These are phyloP conservation scores for Fistularia tabacaria DNA, from an alignment of 2,797 vertebrate species.

Conservation along the genomic window DNA sequence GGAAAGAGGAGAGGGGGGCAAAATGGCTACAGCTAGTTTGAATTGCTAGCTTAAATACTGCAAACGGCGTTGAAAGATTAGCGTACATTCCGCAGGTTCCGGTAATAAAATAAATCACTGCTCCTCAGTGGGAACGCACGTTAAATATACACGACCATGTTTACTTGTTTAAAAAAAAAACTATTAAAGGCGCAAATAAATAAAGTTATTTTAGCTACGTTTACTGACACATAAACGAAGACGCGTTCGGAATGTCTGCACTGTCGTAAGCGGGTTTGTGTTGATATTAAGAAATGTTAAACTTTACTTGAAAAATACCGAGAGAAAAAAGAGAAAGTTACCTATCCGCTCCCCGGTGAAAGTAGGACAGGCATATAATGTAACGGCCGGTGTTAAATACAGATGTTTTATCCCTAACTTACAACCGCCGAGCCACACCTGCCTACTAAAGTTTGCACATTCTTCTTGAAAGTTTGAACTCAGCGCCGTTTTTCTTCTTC, in stretches of 20 bases:
- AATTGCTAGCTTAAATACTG: no score
- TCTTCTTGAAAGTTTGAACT: conserved; percentile 63
- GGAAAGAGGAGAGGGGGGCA: no score
- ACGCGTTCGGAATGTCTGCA: not conserved
- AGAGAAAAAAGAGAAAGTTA: conserved; percentile 5
- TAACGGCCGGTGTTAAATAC: not conserved
- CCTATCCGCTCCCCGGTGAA: conserved; percentile 9
- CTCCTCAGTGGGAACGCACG: no score
- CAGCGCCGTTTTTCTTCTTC: conserved; percentile 66
- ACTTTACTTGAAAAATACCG: not conserved
- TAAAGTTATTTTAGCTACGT: not conserved
- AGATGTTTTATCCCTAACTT: not conserved
- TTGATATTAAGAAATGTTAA: no score
- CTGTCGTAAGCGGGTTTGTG: not conserved
- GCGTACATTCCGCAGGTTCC: no score
- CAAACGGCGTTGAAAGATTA: no score
- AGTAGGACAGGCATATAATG: conserved; percentile 5
- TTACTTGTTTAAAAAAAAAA: no score
- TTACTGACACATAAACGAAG: not conserved
- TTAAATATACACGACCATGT: no score
- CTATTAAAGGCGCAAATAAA: no score
- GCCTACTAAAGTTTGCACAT: conserved; percentile 18
- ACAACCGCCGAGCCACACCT: conserved; percentile 44
- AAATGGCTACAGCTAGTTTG: no score
- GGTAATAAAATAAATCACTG: no score